phyloP scores from a whole-genome alignment of 2,797 vertebrate species.

The Melanotaenia pygmaea region DNA sequence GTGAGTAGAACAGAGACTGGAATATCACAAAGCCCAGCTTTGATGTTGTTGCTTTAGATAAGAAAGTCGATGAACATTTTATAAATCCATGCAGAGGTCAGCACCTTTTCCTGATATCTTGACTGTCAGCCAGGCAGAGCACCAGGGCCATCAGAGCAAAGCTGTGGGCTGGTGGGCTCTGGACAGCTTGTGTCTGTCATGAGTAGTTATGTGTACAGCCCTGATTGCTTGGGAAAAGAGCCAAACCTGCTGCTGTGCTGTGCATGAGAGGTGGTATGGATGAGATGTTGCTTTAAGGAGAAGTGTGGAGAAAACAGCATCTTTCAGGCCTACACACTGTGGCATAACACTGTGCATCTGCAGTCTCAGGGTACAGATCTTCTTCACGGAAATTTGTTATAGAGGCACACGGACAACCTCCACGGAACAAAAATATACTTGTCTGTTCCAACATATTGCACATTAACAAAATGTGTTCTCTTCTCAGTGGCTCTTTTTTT shows the following conservation, averaged over 20 bases:
- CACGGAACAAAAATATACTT: neutral
- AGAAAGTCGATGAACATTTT: slow-evolving; percentile 33
- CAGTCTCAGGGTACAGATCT: neutral
- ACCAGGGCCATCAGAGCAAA: slow-evolving; percentile 39
- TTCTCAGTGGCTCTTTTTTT: neutral
- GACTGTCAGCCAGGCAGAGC: slow-evolving; percentile 45
- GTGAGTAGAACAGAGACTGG: neutral
- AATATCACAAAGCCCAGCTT: slow-evolving; percentile 7
- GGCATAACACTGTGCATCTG: slow-evolving; percentile 27
- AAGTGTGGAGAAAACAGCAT: slow-evolving; percentile 45
- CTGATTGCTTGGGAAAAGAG: slow-evolving; percentile 69
- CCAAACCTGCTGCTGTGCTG: slow-evolving; percentile 67
- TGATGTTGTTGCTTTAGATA: neutral
- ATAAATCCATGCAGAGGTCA: slow-evolving; percentile 25
- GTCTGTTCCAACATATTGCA: slow-evolving; percentile 1
- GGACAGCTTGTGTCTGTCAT: slow-evolving; percentile 75
- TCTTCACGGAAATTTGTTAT: slow-evolving; percentile 27
- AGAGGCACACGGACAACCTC: slow-evolving; percentile 8
- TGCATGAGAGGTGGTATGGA: slow-evolving; percentile 61
- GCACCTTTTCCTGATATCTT: slow-evolving; percentile 43
- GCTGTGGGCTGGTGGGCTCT: slow-evolving; percentile 47
- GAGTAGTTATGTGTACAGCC: slow-evolving; percentile 62
- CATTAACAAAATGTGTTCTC: neutral
- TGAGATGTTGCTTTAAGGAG: slow-evolving; percentile 57
- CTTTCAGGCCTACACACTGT: slow-evolving; percentile 39